These are phyloP conservation scores for Amiota communis DNA, from an alignment of 2,888 invertebrate genomes.

Conservation along the genomic window DNA sequence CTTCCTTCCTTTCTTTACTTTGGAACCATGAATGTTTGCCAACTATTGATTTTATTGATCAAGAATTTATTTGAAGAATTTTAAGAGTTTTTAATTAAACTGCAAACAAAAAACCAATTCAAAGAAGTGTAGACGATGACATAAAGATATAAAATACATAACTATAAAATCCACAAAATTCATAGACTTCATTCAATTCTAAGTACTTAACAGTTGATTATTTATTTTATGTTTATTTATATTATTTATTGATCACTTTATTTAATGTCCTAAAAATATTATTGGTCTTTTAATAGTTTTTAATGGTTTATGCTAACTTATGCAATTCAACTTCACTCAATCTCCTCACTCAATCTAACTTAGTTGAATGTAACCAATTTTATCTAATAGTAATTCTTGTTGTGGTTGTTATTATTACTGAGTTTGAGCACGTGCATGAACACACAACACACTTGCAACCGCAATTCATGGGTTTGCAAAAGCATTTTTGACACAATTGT, in stretches of 20 bases:
- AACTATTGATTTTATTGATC: constrained; percentile 19
- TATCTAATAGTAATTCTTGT: neutral
- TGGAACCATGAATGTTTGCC: neutral
- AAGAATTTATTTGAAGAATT: neutral
- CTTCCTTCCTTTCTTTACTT: constrained; percentile 3
- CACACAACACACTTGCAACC: constrained; percentile 2
- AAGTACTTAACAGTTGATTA: too few species aligned
- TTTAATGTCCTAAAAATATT: neutral
- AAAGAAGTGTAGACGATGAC: too few species aligned
- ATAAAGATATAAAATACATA: too few species aligned
- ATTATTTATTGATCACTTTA: neutral
- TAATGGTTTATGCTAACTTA: neutral
- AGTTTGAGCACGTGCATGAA: constrained; percentile 20
- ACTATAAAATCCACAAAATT: too few species aligned
- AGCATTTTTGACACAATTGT: constrained; percentile 20
- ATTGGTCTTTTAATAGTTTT: neutral
- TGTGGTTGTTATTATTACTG: constrained; percentile 3
- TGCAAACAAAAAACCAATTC: too few species aligned
- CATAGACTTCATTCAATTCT: too few species aligned
- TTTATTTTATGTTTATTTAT: too few species aligned
- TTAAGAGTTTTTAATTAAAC: constrained; percentile 14
- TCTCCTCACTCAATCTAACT: too few species aligned
- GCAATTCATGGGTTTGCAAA: neutral
- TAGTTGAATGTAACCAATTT: too few species aligned
- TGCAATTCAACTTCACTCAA: neutral